These are phyloP conservation scores for Arenaria interpres DNA, from an alignment of 2,113 vertebrate genomes.

Conservation along the genomic window DNA sequence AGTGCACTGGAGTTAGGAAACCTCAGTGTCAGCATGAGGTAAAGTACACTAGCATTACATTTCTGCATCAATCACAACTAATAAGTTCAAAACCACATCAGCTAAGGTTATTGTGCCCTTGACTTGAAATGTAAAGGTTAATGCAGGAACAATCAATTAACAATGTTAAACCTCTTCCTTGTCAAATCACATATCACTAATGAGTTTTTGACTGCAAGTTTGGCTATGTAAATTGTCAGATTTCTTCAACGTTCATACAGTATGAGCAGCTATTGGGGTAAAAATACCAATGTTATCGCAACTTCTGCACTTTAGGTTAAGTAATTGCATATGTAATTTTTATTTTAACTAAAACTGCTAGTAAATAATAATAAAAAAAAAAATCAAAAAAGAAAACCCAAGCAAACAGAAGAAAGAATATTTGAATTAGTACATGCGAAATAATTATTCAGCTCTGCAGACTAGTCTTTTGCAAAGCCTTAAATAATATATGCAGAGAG, in stretches of 20 bases:
- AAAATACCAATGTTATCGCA: background rate
- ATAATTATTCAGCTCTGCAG: slow-evolving; percentile 22
- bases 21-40: background rate
- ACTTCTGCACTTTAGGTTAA: background rate
- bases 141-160: background rate
- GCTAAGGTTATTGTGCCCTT: slow-evolving; percentile 10
- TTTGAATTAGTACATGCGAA: slow-evolving; percentile 19
- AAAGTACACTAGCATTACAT: background rate
- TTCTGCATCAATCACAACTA: slow-evolving; percentile 6
- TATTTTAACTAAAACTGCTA: background rate
- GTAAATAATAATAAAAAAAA: background rate
- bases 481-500: slow-evolving; percentile 33
- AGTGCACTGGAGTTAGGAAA: background rate
- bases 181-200: slow-evolving; percentile 40
- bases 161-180: slow-evolving; percentile 1
- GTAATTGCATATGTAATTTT: background rate
- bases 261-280: background rate
- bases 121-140: slow-evolving; percentile 42
- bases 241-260: background rate
- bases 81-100: slow-evolving; percentile 22
- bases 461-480: slow-evolving; percentile 13
- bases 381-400: background rate
- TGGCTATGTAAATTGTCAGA: background rate
- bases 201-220: slow-evolving; percentile 5
- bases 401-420: background rate